Conservation (phyloP, 2,888 invertebrate species). For the Suillia variegata region DNA sequence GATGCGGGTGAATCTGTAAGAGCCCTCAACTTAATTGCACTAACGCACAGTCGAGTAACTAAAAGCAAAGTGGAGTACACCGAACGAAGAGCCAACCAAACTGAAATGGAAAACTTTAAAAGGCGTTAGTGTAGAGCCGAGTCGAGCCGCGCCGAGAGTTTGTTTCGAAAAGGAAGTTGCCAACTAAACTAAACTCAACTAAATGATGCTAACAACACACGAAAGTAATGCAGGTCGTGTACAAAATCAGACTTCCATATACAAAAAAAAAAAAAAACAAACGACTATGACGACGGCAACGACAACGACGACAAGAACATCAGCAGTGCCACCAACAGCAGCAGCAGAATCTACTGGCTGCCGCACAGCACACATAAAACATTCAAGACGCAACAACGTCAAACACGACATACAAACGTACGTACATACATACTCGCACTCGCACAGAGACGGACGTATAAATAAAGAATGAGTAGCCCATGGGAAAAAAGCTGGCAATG, state of each 20-base stretch:
- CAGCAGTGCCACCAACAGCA: slow-evolving; percentile 2
- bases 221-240: slow-evolving; percentile 9
- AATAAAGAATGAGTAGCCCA: slow-evolving; percentile 10
- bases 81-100: too few species aligned
- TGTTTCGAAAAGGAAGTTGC: not conserved
- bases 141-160: too few species aligned
- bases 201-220: not conserved
- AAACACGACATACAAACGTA: too few species aligned
- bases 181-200: not conserved
- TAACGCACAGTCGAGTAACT: too few species aligned
- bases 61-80: too few species aligned
- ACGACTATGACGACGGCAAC: slow-evolving; percentile 3
- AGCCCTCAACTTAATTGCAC: too few species aligned
- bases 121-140: slow-evolving; percentile 6
- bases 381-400: too few species aligned
- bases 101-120: slow-evolving; percentile 2
- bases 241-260: slow-evolving; percentile 4
- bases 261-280: not conserved
- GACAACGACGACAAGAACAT: not conserved
- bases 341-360: not conserved
- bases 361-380: not conserved
- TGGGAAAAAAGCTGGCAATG: slow-evolving; percentile 1
- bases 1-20: too few species aligned
- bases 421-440: too few species aligned
- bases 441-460: too few species aligned